phyloP scores from a whole-genome alignment of 2,888 invertebrate species.

The Reticulitermes lucifugus region DNA sequence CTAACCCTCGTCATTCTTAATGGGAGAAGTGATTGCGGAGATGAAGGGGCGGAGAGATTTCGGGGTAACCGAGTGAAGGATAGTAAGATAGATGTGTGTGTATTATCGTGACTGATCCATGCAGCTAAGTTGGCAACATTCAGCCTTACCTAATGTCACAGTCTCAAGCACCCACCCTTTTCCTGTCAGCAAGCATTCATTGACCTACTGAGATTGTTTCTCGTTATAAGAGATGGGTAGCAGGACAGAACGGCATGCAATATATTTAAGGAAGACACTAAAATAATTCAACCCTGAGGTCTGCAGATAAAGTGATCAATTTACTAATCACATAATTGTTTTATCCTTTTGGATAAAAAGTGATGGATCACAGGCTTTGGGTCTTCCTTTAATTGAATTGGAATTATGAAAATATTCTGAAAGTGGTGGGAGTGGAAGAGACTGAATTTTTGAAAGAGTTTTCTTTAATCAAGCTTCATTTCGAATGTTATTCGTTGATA shows the following conservation, averaged over 20 bases:
- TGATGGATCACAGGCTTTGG: too few species aligned
- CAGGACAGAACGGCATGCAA: neutral
- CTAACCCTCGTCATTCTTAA: slow-evolving; percentile 37
- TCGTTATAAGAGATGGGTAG: neutral
- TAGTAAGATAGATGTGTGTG: slow-evolving; percentile 35
- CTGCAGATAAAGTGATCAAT: neutral
- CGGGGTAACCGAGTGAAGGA: slow-evolving; percentile 4
- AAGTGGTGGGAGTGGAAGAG: too few species aligned
- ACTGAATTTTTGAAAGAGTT: too few species aligned
- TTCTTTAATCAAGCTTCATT: too few species aligned
- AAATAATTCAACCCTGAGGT: neutral
- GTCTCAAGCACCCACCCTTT: slow-evolving; percentile 5
- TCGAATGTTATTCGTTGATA: too few species aligned
- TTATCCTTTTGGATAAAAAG: too few species aligned
- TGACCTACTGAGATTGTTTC: slow-evolving; percentile 1
- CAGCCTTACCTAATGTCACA: neutral
- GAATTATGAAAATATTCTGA: too few species aligned
- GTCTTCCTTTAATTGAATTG: too few species aligned
- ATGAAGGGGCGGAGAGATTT: slow-evolving; percentile 33
- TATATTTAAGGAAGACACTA: neutral
- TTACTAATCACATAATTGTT: neutral
- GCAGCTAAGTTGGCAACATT: slow-evolving; percentile 13
- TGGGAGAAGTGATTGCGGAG: slow-evolving; percentile 48
- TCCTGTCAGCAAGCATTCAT: slow-evolving; percentile 2
- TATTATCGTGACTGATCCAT: slow-evolving; percentile 44